Base-by-base conservation (phyloP, 2,888 invertebrate genomes). In the Drosophila pseudotakahashii region DNA sequence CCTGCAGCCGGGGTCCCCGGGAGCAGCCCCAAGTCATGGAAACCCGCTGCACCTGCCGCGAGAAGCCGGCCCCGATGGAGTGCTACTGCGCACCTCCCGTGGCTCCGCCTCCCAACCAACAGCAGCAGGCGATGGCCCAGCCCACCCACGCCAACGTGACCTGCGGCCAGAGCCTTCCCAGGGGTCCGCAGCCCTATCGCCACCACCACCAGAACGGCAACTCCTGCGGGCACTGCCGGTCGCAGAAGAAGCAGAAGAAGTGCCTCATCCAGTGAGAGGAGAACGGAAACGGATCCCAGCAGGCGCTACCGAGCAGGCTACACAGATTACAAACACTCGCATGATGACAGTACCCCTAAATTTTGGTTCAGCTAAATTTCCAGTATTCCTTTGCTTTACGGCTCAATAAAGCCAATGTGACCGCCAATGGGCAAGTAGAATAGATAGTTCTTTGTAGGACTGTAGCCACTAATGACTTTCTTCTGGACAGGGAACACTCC, bases 261-360 rank as follows among this genome's bases (percentile, higher is more conserved):
- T 88, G 80, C 44, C 11, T 44, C 19, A 82, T 80, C 32, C 86
- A 85, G 54, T 84, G 10, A 64, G 13, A 11, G 30, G 11, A n/a
- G 32, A 30, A 26, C 16, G 36, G 26, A 26, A 26, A 19, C 3
- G 14, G 9, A 48, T 67, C 52, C 39, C 36, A 73, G 60, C 69
- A 68, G 75, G 57, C 60, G 61, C 53, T 53, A 60, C 61, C 13
- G 9, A 54, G 39, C 52, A 55, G 53, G 51, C 57, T 14, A 34
- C 47, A 19, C 41, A 54, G 37, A 47, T 13, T n/a, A 11, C 48
- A 14, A 47, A 34, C 11, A 50, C 14, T 48, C 23, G 26, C 36
- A 36, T 30, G 16, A 47, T 39, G 70, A 66, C 55, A 73, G 32
- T 23, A 23, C 26, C 16, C 37, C 37, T 2, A 47, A 34, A 58